phyloP scores from a whole-genome alignment of 2,888 invertebrate genomes.

The Caenorhabditis sp. region DNA sequence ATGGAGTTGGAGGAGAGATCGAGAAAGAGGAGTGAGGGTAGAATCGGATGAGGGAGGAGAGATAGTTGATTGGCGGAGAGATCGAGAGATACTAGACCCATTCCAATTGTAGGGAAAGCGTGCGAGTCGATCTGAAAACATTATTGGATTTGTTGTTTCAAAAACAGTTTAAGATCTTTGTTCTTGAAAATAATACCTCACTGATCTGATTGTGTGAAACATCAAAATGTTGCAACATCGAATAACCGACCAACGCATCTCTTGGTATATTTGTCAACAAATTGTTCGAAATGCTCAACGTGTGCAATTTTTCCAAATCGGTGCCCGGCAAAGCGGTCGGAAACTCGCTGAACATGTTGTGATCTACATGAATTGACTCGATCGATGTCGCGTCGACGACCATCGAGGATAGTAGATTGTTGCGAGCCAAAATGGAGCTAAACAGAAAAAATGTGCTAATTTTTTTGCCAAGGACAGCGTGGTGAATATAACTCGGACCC shows the following conservation, averaged over 20 bases:
- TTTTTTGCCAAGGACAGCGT: too few relatives aligned
- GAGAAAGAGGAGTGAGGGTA: conserved; percentile 60
- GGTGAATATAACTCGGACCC: too few relatives aligned
- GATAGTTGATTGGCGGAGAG: conserved; percentile 46
- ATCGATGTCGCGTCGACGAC: conserved; percentile 38
- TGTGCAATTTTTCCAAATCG: conserved; percentile 53
- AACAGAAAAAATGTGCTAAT: too few relatives aligned
- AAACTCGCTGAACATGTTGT: conserved; percentile 53
- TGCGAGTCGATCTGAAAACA: conserved; percentile 44
- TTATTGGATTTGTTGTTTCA: neutral
- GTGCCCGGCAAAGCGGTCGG: conserved; percentile 46
- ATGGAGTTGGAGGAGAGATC: conserved; percentile 59
- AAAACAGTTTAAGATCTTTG: neutral
- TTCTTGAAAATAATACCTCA: conserved; percentile 11
- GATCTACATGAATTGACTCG: conserved; percentile 44
- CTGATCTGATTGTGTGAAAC: conserved; percentile 57
- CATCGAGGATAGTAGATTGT: conserved; percentile 44
- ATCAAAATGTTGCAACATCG: conserved; percentile 58
- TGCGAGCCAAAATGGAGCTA: conserved; percentile 47
- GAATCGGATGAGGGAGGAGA: conserved; percentile 55
- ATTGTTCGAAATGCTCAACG: conserved; percentile 57
- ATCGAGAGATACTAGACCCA: conserved; percentile 52
- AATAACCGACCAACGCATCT: conserved; percentile 50
- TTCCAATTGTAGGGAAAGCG: conserved; percentile 54
- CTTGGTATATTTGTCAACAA: conserved; percentile 51